phyloP scores from a whole-genome alignment of 2,888 invertebrate genomes.

The Rhogogaster chlorosoma region DNA sequence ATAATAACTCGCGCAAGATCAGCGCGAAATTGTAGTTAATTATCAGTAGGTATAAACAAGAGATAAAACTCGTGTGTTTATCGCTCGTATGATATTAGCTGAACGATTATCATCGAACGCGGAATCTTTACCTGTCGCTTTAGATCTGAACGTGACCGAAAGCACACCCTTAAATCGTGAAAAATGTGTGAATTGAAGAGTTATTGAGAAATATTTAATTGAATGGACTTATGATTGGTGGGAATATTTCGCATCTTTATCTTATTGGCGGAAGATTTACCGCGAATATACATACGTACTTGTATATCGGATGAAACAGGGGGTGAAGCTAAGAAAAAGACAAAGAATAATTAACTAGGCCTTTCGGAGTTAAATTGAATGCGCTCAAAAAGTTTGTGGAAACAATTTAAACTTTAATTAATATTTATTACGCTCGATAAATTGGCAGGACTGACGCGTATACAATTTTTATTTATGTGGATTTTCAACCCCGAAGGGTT shows the following conservation, averaged over 20 bases:
- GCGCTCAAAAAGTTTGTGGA: not conserved
- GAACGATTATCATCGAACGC: not conserved
- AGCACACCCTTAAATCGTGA: not conserved
- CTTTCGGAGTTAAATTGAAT: not conserved
- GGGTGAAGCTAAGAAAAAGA: not conserved
- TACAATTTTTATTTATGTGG: not conserved
- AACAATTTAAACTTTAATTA: slow-evolving; percentile 29
- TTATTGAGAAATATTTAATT: not conserved
- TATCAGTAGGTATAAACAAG: slow-evolving; percentile 1
- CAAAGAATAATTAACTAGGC: not conserved
- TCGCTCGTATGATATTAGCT: not conserved
- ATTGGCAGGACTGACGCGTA: not conserved
- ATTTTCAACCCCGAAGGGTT: not conserved
- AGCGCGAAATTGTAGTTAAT: not conserved
- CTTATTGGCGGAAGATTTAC: not conserved
- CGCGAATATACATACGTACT: not conserved
- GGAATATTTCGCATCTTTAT: not conserved
- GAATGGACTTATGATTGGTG: not conserved
- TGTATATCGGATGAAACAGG: not conserved
- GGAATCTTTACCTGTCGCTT: not conserved
- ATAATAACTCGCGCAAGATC: not conserved
- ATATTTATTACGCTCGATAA: not conserved
- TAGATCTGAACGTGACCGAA: not conserved
- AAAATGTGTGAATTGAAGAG: not conserved
- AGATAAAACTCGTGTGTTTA: not conserved